Percentiles rank a stretch among this genome's conserved stretches.
Evolutionary conservation across 2,888 invertebrate genomes (phyloP).

Genomic region (Cryptosula pallasiana): DNA sequence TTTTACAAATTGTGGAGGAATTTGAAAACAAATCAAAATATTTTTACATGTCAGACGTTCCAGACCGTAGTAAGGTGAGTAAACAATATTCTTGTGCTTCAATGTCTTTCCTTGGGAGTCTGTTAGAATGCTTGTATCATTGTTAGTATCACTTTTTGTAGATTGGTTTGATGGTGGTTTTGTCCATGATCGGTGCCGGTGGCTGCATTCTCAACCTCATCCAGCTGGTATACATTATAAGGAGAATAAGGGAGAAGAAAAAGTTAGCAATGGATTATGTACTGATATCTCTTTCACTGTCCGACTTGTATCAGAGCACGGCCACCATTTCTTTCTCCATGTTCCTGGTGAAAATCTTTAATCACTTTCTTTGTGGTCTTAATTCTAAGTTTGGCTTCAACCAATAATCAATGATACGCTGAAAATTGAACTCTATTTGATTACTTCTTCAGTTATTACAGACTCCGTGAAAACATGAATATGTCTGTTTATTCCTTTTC

Average conservation of each 20-base stretch:
- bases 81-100: no score
- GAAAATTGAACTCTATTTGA: no score
- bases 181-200: background rate
- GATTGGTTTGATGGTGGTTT: background rate
- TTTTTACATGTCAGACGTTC: background rate
- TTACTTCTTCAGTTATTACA: no score
- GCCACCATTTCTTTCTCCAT: background rate
- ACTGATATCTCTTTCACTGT: background rate
- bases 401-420: no score
- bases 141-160: no score
- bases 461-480: no score
- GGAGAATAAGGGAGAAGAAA: background rate
- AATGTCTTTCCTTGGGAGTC: no score
- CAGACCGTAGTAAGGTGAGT: background rate
- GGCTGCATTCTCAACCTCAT: background rate
- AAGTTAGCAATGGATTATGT: background rate
- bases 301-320: background rate
- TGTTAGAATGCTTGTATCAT: no score
- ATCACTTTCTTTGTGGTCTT: no score
- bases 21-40: background rate
- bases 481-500: no score
- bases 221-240: conserved; percentile 3
- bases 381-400: no score
- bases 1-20: background rate
- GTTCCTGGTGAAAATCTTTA: background rate